Base-by-base conservation (phyloP, 2,797 vertebrate species). In the Danio choprae region DNA sequence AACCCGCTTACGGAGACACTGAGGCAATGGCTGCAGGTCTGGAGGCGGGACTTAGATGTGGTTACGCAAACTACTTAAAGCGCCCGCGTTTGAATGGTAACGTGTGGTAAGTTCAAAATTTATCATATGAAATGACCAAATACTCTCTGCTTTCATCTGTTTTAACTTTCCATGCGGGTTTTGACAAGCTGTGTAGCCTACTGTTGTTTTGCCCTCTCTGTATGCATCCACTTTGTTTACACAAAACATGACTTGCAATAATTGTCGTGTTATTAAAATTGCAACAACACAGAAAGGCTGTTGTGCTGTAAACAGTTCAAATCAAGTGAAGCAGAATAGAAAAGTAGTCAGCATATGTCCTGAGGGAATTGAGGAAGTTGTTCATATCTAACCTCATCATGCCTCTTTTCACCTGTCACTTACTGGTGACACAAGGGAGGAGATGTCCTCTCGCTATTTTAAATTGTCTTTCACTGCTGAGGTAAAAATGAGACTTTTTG, bases 11-110 rank as follows among this genome's bases (percentile, higher is more conserved):
- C 7, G 0, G 0, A 22, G 6, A 8, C 1, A 0, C 0, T 22
- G 10, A 58, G 46, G 89, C 89, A 90, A 90, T 90, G 46, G 70
- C 6, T 64, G 43, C 46, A n/a, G 7, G 6, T 1, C 13, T 43
- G 29, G 81, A 74, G 90, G 88, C 36, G 85, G 86, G 74, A 1
- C 67, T 55, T 71, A 9, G 0, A 41, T 4, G 5, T 1, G 0
- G 56, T 88, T 87, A 86, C 68, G 48, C 81, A 89, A 86, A 78
- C 62, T 0, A 0, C 43, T 62, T 64, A 69, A 63, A 74, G 40
- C 10, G 29, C 12, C 41, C 2, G 13, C 0, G 29, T 60, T 7
- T n/a, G 18, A 38, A 48, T 75, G 18, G 10, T 11, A 11, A 51
- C 0, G 2, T 22, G 12, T 53, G 12, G 22, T 4, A 41, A 43